Conservation (phyloP, 2,888 invertebrate genomes). For the Philopedon plagiatum region DNA sequence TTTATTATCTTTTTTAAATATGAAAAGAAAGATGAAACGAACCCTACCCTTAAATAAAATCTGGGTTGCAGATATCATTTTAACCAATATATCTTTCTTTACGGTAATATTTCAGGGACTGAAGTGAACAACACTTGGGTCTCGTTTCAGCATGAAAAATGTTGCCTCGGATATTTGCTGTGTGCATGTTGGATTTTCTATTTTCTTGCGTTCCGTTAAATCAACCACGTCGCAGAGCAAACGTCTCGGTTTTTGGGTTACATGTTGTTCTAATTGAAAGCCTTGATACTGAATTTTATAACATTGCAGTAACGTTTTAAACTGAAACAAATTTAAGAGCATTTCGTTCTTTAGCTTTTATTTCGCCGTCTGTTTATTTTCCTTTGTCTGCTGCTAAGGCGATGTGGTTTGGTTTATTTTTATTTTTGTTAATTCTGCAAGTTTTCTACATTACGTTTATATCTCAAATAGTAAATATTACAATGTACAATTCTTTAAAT, state of each 20-base stretch:
- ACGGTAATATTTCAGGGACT: constrained; percentile 64
- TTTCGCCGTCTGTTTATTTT: neutral
- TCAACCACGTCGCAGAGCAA: constrained; percentile 31
- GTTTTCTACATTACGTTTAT: neutral
- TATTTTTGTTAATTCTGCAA: neutral
- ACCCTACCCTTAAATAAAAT: constrained; percentile 26
- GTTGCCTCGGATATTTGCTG: constrained; percentile 55
- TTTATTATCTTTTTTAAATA: neutral
- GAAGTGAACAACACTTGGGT: constrained; percentile 66
- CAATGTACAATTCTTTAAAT: neutral
- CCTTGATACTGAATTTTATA: neutral
- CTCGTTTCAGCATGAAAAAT: constrained; percentile 65
- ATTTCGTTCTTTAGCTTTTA: neutral
- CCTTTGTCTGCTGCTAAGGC: neutral
- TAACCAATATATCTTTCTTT: constrained; percentile 63
- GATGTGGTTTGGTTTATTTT: neutral
- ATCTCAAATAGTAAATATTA: neutral
- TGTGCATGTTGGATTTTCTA: constrained; percentile 50
- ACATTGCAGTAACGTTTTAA: neutral
- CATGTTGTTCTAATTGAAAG: constrained; percentile 9
- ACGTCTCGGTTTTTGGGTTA: constrained; percentile 9
- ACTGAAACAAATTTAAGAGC: neutral
- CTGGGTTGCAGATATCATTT: constrained; percentile 55
- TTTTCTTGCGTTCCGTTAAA: constrained; percentile 40
- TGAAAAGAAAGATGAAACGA: neutral